phyloP scores from a whole-genome alignment of 92 coral and sea anemone species.

The Palythoa heliodiscus region DNA sequence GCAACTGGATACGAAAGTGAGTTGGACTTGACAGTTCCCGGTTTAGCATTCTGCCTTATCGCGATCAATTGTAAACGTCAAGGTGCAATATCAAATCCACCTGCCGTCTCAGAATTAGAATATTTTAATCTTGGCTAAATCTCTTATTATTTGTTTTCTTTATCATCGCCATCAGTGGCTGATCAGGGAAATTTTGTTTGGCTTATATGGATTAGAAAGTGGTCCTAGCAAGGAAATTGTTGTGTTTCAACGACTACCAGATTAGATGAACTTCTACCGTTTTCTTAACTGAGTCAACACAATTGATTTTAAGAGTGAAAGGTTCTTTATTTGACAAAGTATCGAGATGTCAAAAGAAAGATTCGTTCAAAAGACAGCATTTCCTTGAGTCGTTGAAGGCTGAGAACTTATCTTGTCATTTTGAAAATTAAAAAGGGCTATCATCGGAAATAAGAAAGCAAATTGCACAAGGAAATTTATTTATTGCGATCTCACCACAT shows the following conservation, averaged over 20 bases:
- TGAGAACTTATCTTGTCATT: not conserved
- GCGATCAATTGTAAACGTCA: not conserved
- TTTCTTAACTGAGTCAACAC: not conserved
- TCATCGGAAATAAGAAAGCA: not conserved
- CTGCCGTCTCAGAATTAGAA: slow-evolving; percentile 7
- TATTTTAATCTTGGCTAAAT: not conserved
- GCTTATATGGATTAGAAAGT: not conserved
- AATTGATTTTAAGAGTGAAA: not conserved
- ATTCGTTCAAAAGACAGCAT: not conserved
- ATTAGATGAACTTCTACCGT: not conserved
- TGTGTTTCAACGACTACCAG: not conserved
- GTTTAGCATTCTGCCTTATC: not conserved
- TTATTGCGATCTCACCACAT: not conserved
- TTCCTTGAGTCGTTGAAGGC: not conserved
- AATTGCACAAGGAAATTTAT: not conserved
- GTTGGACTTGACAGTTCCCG: not conserved
- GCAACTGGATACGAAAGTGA: not conserved
- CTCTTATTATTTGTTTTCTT: not conserved
- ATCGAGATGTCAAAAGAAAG: not conserved
- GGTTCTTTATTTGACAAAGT: not conserved
- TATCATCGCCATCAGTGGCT: not conserved
- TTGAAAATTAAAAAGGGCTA: not conserved
- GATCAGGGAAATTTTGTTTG: slow-evolving; percentile 5
- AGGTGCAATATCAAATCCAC: not conserved
- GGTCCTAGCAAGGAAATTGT: too few species aligned